phyloP scores from a whole-genome alignment of 2,113 vertebrate genomes.

The Bubo scandiacus region DNA sequence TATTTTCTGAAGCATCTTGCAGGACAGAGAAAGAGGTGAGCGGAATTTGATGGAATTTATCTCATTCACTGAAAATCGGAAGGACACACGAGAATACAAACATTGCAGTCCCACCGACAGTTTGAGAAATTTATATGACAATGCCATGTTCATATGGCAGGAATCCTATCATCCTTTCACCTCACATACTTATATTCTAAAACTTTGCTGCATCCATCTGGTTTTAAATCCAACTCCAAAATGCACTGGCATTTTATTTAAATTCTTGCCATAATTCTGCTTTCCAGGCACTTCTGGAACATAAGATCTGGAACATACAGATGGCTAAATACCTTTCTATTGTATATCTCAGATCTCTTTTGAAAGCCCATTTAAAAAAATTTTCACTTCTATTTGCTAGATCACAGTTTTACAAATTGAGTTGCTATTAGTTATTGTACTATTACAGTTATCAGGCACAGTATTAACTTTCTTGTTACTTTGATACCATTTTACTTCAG shows the following conservation, averaged over 20 bases:
- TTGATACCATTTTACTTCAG: background rate
- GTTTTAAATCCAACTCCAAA: background rate
- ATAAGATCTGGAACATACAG: background rate
- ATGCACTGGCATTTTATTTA: background rate
- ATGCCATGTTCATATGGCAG: background rate
- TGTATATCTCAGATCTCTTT: background rate
- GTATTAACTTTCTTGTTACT: background rate
- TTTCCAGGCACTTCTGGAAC: background rate
- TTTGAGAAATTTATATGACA: background rate
- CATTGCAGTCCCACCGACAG: background rate
- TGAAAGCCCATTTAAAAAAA: background rate
- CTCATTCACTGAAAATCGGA: background rate
- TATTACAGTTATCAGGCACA: background rate
- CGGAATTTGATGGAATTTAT: background rate
- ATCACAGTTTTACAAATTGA: background rate
- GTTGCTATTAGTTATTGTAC: background rate
- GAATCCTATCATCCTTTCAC: background rate
- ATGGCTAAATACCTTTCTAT: background rate
- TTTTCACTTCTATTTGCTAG: background rate
- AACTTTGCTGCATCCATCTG: background rate
- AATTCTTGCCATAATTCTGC: background rate
- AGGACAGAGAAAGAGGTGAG: background rate
- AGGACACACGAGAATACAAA: background rate
- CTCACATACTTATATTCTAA: background rate
- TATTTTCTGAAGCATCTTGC: background rate